Evolutionary conservation across 1,140 invertebrate genomes (phyloP), one percentile per base, ranked within the genome.

Genomic region (Macrobrachium nipponense): DNA sequence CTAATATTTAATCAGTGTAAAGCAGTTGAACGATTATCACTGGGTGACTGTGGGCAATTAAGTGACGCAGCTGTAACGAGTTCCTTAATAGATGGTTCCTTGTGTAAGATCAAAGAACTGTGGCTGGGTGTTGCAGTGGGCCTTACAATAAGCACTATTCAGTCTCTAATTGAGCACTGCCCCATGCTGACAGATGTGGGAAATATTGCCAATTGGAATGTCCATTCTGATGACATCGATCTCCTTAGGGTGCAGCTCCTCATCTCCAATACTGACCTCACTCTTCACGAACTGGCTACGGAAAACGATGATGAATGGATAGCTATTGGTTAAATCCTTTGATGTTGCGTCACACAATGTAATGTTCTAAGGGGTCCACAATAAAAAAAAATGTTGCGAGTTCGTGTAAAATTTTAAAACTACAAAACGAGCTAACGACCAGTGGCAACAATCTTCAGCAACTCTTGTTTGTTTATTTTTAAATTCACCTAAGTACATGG

Each of bases 151-250:
- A 58, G 59, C 11, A 15, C 76, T 7, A 44, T 86, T 14, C 64
- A 86, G 43, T 64, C 77, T 11, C 60, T 86, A n/a, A 51, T 86
- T 23, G 84, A 80, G 14, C 77, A 86, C 77, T 86, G 84, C 43
- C 84, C 84, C 17, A 23, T 72, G 1, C 84, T 86, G 14, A 80
- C 59, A 36, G 80, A 78, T 23, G 27, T 86, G 66, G 84, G 84
- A 17, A 86, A 86, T 66, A 43, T 86, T 27, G 84, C 84, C 15
- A 78, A 77, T 76, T 86, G 84, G 84, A 80, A 70, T 43, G 36
- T 86, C 20, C 84, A 80, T 59, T 76, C 84, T 0, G 78, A 70
- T 51, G 68, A 86, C 44, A 44, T 86, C 8, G 78, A 86, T 70
- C 76, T 86, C 10, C 70, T 86, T 23, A 23, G 84, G 36, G 77